These are phyloP conservation scores for Tinamus guttatus DNA, from an alignment of 2,113 vertebrate species.

Conservation along the genomic window DNA sequence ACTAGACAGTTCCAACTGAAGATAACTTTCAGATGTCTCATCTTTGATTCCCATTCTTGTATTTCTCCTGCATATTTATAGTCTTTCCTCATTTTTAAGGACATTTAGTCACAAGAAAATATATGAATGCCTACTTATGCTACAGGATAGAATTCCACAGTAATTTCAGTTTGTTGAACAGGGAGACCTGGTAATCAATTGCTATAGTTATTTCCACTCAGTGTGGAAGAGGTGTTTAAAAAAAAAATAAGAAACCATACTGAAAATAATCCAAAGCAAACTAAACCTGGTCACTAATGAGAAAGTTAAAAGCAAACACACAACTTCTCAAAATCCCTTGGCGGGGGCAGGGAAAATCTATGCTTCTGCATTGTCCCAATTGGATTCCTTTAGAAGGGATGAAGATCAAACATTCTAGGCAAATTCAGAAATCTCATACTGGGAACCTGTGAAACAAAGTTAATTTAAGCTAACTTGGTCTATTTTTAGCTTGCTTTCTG, in stretches of 20 bases:
- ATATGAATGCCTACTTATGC: constrained; percentile 9
- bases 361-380: too few species aligned
- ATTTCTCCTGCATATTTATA: not conserved
- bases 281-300: not conserved
- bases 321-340: not conserved
- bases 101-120: not conserved
- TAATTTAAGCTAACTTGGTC: not conserved
- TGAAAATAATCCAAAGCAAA: not conserved
- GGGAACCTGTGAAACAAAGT: not conserved
- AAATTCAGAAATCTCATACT: not conserved
- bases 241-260: not conserved
- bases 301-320: not conserved
- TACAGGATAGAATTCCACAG: not conserved
- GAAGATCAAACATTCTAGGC: not conserved
- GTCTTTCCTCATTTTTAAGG: constrained; percentile 40
- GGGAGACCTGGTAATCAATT: too few species aligned
- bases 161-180: not conserved
- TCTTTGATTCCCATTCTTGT: not conserved
- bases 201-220: not conserved
- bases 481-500: not conserved
- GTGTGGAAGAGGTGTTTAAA: not conserved
- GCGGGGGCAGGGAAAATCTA: too few species aligned
- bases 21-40: not conserved
- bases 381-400: not conserved
- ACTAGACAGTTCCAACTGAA: not conserved